Evolutionary conservation across 2,797 vertebrate genomes (phyloP), one percentile per base, ranked within the genome.

Genomic region (Premnoplex brunnescens): DNA sequence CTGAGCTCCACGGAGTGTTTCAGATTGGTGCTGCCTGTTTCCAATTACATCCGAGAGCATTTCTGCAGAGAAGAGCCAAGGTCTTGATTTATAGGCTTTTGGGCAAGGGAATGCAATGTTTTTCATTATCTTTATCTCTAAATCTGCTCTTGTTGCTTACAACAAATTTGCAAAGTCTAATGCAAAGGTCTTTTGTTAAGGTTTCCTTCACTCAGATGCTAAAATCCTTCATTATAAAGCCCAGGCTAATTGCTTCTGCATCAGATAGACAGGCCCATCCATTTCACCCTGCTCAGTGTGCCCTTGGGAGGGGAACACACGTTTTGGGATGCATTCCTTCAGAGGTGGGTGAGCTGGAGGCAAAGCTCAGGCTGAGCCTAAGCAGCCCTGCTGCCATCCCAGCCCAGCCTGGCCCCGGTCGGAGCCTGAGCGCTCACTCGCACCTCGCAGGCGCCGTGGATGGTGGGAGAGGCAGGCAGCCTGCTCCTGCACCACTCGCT

Each of bases 21-120:
- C 76, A 56, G 77, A 95, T 91, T 2, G 0, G 63, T 49, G 34
- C 63, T 74, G 85, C 43, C 95, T 96, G 95, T 82, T 95, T 95
- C 79, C 88, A 96, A 96, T 96, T 96, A 92, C n/a, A 63, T 84
- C 34, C 2, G 9, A 94, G 80, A 19, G 6, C 15, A 34, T 78
- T 95, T 88, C 75, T 96, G 62, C 48, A 79, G 44, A 27, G 54
- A 87, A 85, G 80, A 95, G 95, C 96, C 95, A 92, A 96, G 84
- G 55, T 86, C 85, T 88, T 96, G 94, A 96, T 95, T 96, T 96
- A 96, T 91, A 86, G 91, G 88, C 73, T 93, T 95, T 94, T 76
- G 91, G 95, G 93, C 77, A 95, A 91, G 93, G 83, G 89, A 95
- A 91, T 71, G 63, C 59, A 90, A 32, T 95, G 95, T 24, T 93